Percentiles rank a stretch among this genome's conserved stretches.
phyloP scores from a whole-genome alignment of 2,797 vertebrate genomes.

The Melanotaenia trifasciata region DNA sequence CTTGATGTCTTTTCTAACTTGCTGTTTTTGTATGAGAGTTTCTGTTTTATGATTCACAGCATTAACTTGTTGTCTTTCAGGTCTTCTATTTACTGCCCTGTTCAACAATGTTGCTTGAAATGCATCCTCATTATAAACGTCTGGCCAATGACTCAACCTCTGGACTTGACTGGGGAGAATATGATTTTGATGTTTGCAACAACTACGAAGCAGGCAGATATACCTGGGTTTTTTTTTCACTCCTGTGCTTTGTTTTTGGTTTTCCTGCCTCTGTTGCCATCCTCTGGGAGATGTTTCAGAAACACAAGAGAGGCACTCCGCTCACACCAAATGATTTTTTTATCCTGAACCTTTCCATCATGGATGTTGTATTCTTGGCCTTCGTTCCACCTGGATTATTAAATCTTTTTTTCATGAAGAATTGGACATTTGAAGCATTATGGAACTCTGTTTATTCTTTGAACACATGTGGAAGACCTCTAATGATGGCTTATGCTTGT shows the following conservation, averaged over 20 bases:
- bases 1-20: not conserved
- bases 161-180: rapidly evolving
- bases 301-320: slow-evolving; percentile 13
- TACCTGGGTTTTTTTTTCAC: not conserved
- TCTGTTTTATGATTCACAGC: not conserved
- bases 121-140: not conserved
- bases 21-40: not conserved
- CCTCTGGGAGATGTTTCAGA: slow-evolving; percentile 59
- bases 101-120: slow-evolving; percentile 14
- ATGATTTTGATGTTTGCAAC: not conserved
- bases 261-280: slow-evolving; percentile 58
- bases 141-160: slow-evolving; percentile 26
- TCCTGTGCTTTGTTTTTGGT: slow-evolving; percentile 47
- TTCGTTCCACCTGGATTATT: slow-evolving; percentile 27
- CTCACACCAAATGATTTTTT: slow-evolving; percentile 62
- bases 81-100: not conserved
- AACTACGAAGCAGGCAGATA: rapidly evolving
- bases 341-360: slow-evolving; percentile 58
- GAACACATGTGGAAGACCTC: slow-evolving; percentile 62
- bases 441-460: slow-evolving; percentile 15
- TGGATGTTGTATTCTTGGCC: slow-evolving; percentile 63
- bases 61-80: slow-evolving; percentile 15
- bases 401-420: slow-evolving; percentile 29
- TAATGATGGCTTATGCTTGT: slow-evolving; percentile 75
- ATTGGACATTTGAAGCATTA: rapidly evolving